These are phyloP conservation scores for Chanos chanos DNA, from an alignment of 2,797 vertebrate species.

Conservation along the genomic window DNA sequence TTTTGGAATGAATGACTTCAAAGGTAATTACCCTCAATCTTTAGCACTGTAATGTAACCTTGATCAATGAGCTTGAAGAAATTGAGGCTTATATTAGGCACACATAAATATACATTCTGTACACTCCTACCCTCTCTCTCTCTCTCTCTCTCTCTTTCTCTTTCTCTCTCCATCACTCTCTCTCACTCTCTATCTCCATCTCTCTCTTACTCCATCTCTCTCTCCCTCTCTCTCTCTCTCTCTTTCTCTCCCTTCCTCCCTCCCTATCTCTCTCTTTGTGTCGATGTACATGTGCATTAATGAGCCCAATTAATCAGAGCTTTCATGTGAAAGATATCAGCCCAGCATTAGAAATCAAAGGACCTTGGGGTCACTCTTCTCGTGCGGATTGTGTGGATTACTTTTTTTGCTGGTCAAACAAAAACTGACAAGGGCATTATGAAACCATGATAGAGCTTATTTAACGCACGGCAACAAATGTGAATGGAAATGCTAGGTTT, in stretches of 20 bases:
- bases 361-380: not conserved
- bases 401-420: not conserved
- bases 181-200: too few species aligned
- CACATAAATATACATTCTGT: not conserved
- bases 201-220: too few species aligned
- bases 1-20: not conserved
- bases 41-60: not conserved
- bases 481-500: not conserved
- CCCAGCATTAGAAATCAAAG: not conserved
- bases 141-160: too few species aligned
- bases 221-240: too few species aligned
- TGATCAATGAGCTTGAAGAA: not conserved
- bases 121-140: too few species aligned
- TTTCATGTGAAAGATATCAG: too few species aligned
- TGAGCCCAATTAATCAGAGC: not conserved
- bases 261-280: not conserved
- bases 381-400: not conserved
- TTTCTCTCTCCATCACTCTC: too few species aligned
- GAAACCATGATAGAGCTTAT: not conserved
- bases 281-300: not conserved
- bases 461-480: not conserved
- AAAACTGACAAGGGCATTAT: not conserved
- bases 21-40: not conserved
- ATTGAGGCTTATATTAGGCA: not conserved
- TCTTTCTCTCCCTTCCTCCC: too few species aligned